phyloP scores from a whole-genome alignment of 2,888 invertebrate species.

The Cantharis rufa region DNA sequence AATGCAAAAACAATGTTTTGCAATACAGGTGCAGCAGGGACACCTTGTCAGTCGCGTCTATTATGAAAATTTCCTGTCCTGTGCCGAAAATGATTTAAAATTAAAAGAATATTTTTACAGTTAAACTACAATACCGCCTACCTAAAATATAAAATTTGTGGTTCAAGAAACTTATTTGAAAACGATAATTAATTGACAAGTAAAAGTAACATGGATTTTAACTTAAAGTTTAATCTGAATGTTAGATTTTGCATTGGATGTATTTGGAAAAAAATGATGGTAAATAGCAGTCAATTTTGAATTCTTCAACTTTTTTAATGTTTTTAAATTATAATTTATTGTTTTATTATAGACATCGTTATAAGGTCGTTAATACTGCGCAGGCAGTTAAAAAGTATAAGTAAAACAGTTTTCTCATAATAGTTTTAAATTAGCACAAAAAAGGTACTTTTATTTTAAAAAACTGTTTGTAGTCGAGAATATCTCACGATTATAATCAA shows the following conservation, averaged over 20 bases:
- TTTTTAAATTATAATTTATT: neutral
- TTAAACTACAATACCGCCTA: neutral
- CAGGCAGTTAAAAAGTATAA: neutral
- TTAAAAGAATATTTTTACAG: neutral
- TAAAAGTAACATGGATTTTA: conserved; percentile 35
- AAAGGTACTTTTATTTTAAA: neutral
- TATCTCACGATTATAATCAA: conserved; percentile 3
- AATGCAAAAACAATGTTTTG: neutral
- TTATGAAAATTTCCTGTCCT: neutral
- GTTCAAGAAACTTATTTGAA: neutral
- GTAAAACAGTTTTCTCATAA: neutral
- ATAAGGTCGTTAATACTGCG: neutral
- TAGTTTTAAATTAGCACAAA: conserved; percentile 1
- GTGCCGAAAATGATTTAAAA: neutral
- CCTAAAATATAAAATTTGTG: neutral
- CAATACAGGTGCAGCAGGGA: neutral
- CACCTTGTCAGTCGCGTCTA: neutral
- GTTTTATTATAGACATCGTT: neutral
- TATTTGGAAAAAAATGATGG: neutral
- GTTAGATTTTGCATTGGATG: neutral
- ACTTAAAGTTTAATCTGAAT: conserved; percentile 25
- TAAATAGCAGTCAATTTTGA: neutral
- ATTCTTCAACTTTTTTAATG: neutral
- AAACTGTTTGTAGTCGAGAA: neutral
- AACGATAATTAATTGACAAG: conserved; percentile 32